Percentiles rank a stretch among this genome's conserved stretches.
Evolutionary conservation across 2,113 vertebrate species (phyloP).

Genomic region (Centropus bengalensis): DNA sequence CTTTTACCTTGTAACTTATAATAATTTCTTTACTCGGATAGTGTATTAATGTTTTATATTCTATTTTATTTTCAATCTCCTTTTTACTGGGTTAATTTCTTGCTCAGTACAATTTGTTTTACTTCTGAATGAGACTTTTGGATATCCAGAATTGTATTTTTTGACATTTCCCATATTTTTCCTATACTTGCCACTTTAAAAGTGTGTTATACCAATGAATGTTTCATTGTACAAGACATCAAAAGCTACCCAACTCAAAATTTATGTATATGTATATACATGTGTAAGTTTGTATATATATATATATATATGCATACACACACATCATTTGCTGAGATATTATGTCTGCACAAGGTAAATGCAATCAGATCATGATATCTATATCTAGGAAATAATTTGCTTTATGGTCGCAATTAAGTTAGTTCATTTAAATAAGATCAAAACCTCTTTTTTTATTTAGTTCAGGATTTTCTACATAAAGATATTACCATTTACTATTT

Average conservation of each 20-base stretch:
- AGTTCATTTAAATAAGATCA: neutral
- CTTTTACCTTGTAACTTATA: neutral
- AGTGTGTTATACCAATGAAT: neutral
- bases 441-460: neutral
- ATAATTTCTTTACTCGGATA: neutral
- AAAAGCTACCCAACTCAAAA: neutral
- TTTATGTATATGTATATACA: neutral
- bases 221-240: neutral
- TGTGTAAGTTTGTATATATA: neutral
- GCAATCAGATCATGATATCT: neutral
- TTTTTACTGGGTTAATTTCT: neutral
- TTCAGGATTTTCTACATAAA: neutral
- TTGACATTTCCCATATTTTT: neutral
- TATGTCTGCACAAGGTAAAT: neutral
- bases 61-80: neutral
- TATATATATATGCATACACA: too few species aligned
- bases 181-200: neutral
- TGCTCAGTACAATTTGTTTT: neutral
- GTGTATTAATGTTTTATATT: slow-evolving; percentile 14
- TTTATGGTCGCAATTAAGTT: neutral
- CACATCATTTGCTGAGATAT: neutral
- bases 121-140: neutral
- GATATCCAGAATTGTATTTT: neutral
- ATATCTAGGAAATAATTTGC: neutral
- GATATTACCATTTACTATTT: neutral